Conservation (phyloP, 2,888 invertebrate species). For the Augiades crinisus region DNA sequence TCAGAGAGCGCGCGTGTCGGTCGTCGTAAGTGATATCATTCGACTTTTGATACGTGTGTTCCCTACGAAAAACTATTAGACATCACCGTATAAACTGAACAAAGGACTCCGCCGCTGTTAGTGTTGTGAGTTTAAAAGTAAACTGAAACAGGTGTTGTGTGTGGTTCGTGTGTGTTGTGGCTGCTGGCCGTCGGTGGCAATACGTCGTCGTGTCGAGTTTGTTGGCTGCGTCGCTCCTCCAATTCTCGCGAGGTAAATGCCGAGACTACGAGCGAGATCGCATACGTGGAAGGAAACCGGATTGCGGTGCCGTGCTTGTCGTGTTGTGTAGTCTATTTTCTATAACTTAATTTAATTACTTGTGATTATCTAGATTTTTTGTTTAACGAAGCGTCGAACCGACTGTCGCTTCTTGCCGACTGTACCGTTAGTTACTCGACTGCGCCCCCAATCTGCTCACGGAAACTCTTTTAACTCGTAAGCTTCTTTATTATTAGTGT, state of each 20-base stretch:
- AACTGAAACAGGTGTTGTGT: slow-evolving; percentile 54
- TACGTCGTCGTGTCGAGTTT: slow-evolving; percentile 63
- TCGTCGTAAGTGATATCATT: slow-evolving; percentile 44
- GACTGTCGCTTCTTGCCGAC: slow-evolving; percentile 51
- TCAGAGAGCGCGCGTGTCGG: slow-evolving; percentile 44
- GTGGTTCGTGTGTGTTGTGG: slow-evolving; percentile 64
- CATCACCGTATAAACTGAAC: slow-evolving; percentile 44
- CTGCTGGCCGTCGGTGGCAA: slow-evolving; percentile 62
- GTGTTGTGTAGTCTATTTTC: slow-evolving; percentile 50
- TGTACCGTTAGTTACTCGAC: slow-evolving; percentile 55
- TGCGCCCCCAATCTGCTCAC: slow-evolving; percentile 19
- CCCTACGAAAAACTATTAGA: slow-evolving; percentile 49
- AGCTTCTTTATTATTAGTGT: slow-evolving; percentile 37
- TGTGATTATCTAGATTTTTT: slow-evolving; percentile 46
- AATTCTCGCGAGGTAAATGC: slow-evolving; percentile 72
- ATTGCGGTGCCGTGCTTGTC: slow-evolving; percentile 57
- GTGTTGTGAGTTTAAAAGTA: slow-evolving; percentile 39
- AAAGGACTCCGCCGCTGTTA: slow-evolving; percentile 39
- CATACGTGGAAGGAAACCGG: slow-evolving; percentile 71
- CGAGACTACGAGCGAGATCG: slow-evolving; percentile 60
- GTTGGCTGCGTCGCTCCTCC: slow-evolving; percentile 67
- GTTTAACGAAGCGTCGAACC: slow-evolving; percentile 42
- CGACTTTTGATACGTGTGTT: slow-evolving; percentile 71
- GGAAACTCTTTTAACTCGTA: slow-evolving; percentile 11
- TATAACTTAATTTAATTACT: slow-evolving; percentile 37